Percentiles rank a stretch among this genome's conserved stretches.
phyloP scores from a whole-genome alignment of 2,113 vertebrate species.

The Oostethus manadensis region DNA sequence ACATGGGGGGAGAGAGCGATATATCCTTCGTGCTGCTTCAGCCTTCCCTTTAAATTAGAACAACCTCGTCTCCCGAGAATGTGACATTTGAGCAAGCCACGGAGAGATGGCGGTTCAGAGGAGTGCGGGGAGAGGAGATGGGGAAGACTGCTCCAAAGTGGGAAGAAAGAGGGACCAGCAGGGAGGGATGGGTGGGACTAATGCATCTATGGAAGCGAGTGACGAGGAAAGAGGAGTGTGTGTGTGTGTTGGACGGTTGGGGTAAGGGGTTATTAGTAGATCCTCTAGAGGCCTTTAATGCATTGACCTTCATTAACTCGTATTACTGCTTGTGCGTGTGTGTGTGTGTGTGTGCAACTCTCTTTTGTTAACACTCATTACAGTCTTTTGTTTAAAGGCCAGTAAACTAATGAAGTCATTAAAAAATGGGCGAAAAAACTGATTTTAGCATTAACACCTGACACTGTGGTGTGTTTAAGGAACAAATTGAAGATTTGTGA shows the following conservation, averaged over 20 bases:
- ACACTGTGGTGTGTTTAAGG: conserved; percentile 29
- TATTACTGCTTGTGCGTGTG: conserved; percentile 48
- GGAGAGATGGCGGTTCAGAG: conserved; percentile 55
- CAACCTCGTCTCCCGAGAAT: conserved; percentile 64
- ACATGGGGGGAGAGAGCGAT: conserved; percentile 35
- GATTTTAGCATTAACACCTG: conserved; percentile 59
- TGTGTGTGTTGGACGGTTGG: conserved; percentile 6
- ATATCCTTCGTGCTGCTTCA: conserved; percentile 56
- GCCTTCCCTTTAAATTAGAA: conserved; percentile 72
- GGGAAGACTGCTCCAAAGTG: conserved; percentile 36
- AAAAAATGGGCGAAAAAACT: conserved; percentile 80
- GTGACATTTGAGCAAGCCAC: conserved; percentile 62
- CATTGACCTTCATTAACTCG: conserved; percentile 70
- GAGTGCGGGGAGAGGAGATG: conserved; percentile 31
- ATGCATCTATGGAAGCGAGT: conserved; percentile 44
- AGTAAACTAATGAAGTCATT: conserved; percentile 96
- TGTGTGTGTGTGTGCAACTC: conserved; percentile 36
- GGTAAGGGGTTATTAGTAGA: conserved; percentile 50
- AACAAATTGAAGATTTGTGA: neutral
- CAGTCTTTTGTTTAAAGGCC: conserved; percentile 83
- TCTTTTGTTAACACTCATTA: conserved; percentile 68
- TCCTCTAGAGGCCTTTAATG: conserved; percentile 66
- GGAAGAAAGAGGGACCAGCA: neutral
- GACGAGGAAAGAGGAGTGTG: conserved; percentile 34
- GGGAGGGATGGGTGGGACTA: neutral